A percentile compares a stretch with the other conserved stretches of the same genome.
Conservation (phyloP, 2,888 invertebrate species). For the Cenopis cana region DNA sequence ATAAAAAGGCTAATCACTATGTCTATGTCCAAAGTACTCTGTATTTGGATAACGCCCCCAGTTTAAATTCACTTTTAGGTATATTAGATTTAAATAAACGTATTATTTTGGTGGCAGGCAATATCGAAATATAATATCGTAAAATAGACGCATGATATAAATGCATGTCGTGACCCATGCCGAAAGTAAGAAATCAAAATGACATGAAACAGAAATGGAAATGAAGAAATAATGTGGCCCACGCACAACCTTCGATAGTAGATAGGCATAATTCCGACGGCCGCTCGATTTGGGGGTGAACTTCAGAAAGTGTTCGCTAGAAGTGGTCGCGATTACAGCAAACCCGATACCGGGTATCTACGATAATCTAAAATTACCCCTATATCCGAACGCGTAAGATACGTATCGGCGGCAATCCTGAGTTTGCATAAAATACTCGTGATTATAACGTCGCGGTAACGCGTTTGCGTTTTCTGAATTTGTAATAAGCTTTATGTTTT, state of each 20-base stretch:
- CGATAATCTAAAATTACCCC: constrained; percentile 55
- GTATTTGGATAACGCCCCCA: neutral
- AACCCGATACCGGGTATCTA: constrained; percentile 53
- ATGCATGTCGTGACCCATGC: constrained; percentile 37
- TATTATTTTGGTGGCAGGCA: neutral
- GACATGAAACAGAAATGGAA: constrained; percentile 55
- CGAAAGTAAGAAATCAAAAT: constrained; percentile 35
- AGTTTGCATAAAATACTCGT: constrained; percentile 61
- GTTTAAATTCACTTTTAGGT: neutral
- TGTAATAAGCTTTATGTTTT: constrained; percentile 44
- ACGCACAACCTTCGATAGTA: constrained; percentile 75
- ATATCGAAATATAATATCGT: constrained; percentile 32
- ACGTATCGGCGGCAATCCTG: constrained; percentile 54
- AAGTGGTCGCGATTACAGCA: constrained; percentile 81
- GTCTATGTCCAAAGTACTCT: constrained; percentile 2
- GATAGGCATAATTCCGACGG: constrained; percentile 73
- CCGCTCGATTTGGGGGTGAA: constrained; percentile 81
- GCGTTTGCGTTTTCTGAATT: constrained; percentile 46
- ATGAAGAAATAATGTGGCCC: constrained; percentile 79
- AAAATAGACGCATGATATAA: constrained; percentile 42
- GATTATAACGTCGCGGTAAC: constrained; percentile 64
- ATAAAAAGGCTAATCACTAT: constrained; percentile 7
- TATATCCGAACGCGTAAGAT: constrained; percentile 59
- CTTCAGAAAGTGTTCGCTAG: constrained; percentile 80
- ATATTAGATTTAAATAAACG: neutral